Percentiles rank a stretch among this genome's conserved stretches.
These are phyloP conservation scores for Poeciliopsis turrubarensis DNA, from an alignment of 2,113 vertebrate genomes.

Conservation along the genomic window DNA sequence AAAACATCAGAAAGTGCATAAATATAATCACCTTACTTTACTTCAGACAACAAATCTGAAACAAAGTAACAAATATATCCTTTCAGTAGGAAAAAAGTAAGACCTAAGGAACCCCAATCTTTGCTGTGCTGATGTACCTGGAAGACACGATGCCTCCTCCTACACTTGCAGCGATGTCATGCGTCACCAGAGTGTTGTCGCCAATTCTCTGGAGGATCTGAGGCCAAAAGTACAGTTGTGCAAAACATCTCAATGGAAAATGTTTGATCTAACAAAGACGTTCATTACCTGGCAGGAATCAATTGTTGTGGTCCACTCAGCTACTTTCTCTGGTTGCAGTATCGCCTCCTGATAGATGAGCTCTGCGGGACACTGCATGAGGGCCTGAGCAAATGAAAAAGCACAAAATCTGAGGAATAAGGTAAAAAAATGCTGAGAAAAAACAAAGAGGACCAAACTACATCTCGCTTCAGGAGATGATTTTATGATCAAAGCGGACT, in stretches of 20 bases:
- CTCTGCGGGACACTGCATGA: slow-evolving; percentile 93
- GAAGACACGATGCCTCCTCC: slow-evolving; percentile 93
- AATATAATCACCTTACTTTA: neutral
- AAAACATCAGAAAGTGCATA: neutral
- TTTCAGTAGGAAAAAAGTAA: neutral
- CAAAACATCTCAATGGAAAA: neutral
- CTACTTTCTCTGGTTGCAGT: slow-evolving; percentile 95
- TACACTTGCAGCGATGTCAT: slow-evolving; percentile 91
- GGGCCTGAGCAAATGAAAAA: slow-evolving; percentile 75
- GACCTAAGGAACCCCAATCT: neutral
- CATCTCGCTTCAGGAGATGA: no score
- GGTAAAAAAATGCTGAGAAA: neutral
- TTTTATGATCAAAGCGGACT: neutral
- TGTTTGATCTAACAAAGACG: fast-evolving
- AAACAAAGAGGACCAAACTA: no score
- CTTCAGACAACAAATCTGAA: neutral
- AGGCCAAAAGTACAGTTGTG: neutral
- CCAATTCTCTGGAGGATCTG: slow-evolving; percentile 94
- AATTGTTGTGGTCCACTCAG: slow-evolving; percentile 93
- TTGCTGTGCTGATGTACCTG: slow-evolving; percentile 84
- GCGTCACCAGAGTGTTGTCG: slow-evolving; percentile 93
- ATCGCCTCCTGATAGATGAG: slow-evolving; percentile 96
- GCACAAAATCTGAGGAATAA: neutral
- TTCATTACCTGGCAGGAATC: slow-evolving; percentile 88
- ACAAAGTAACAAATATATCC: no score